phyloP scores from a whole-genome alignment of 1,140 invertebrate genomes.

The Leptopilina boulardi region DNA sequence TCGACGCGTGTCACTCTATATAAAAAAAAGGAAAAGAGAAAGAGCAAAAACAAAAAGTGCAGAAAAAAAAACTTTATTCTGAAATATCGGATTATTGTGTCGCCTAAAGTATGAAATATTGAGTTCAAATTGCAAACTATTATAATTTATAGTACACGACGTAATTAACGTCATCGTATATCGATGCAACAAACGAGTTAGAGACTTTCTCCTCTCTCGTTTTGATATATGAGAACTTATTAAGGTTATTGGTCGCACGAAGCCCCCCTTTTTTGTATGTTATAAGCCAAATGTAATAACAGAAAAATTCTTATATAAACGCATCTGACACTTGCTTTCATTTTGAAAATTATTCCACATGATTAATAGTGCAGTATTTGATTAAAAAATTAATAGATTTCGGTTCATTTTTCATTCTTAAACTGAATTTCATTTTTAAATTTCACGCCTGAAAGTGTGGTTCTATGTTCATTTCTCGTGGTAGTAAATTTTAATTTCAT shows the following conservation, averaged over 20 bases:
- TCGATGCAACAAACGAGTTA: constrained; percentile 7
- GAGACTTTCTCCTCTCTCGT: not conserved
- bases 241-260: constrained; percentile 31
- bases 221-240: constrained; percentile 10
- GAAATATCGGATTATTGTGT: not conserved
- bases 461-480: too few species aligned
- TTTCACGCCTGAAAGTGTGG: too few species aligned
- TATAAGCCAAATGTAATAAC: not conserved
- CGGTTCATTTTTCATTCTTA: not conserved
- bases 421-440: not conserved
- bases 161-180: constrained; percentile 13
- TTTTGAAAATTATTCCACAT: not conserved
- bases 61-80: not conserved
- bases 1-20: constrained; percentile 1
- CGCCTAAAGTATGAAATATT: constrained; percentile 24
- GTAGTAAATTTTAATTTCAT: too few species aligned
- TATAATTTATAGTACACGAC: constrained; percentile 14
- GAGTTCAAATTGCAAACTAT: constrained; percentile 29
- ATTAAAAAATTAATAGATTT: not conserved
- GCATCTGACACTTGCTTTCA: not conserved
- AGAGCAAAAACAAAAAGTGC: not conserved
- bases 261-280: not conserved
- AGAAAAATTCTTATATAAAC: constrained; percentile 15
- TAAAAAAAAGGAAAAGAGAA: not conserved
- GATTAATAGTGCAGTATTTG: not conserved